A percentile compares a stretch with the other conserved stretches of the same genome.
Evolutionary conservation across 2,113 vertebrate species (phyloP).

Genomic region (Crotalus helleri): DNA sequence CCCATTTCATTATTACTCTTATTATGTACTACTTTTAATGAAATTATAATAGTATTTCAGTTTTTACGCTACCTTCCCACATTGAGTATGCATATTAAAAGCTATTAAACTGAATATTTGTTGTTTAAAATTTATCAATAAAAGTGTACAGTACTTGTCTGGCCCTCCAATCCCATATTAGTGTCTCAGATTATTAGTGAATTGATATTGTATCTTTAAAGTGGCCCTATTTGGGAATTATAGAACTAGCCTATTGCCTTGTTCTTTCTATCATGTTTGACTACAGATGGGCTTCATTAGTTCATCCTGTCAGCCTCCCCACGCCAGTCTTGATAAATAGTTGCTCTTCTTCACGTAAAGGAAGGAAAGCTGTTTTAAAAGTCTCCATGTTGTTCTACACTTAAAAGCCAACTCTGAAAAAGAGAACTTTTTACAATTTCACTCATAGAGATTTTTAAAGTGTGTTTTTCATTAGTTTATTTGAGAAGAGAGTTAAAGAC

Average conservation of each 20-base stretch:
- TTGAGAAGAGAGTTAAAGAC: constrained; percentile 54
- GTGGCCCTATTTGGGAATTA: background rate
- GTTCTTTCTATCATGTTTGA: background rate
- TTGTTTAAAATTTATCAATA: background rate
- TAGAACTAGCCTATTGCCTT: constrained; percentile 2
- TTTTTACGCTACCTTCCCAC: background rate
- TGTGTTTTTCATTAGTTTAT: constrained; percentile 58
- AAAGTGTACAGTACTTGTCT: background rate
- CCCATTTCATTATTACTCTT: background rate
- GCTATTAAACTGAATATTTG: background rate
- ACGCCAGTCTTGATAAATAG: background rate
- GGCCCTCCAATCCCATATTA: background rate
- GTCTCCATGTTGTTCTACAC: constrained; percentile 51
- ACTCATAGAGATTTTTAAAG: constrained; percentile 20
- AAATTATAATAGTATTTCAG: background rate
- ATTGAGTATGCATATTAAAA: background rate
- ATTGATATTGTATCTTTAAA: background rate
- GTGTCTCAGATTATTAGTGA: background rate
- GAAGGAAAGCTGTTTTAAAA: constrained; percentile 45
- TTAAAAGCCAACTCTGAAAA: constrained; percentile 57
- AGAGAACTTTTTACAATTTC: constrained; percentile 55
- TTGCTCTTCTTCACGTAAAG: constrained; percentile 23
- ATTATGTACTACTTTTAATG: background rate
- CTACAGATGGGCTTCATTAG: constrained; percentile 9
- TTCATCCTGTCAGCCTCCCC: constrained; percentile 30